Evolutionary conservation across 2,888 invertebrate genomes (phyloP), one percentile per base, ranked within the genome.

Genomic region (Lycaena phlaeas): DNA sequence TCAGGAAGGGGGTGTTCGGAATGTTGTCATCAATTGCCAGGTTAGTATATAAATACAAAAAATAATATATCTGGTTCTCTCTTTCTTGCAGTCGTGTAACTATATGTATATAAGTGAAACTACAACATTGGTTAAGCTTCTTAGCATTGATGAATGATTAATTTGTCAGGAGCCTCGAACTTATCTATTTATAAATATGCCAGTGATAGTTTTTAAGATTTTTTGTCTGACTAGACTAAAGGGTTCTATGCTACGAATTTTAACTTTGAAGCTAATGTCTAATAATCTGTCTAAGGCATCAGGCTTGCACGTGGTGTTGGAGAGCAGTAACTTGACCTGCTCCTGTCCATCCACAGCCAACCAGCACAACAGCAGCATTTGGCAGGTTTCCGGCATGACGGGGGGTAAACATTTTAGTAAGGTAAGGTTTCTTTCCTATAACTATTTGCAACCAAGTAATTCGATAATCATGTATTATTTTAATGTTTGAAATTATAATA

Each of bases 331-430:
- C 30, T 10, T 55, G 2, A 56, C 64, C 0, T 85, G 85, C 44
- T 73, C 78, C 1, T 85, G 85, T 30, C 85, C 85, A 0, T 48
- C 59, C 0, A 48, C 54, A 6, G 45, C 51, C 9, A 59, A 58
- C 27, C 58, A 60, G 27, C 68, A 81, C 48, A 76, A 64, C 56
- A 77, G 74, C 45, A 77, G 79, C 22, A 48, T 78, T 27, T 85
- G 85, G 85, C 77, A 84, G 45, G 75, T 82, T 4, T 78, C 79
- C 0, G 85, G 79, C 0, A 51, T 78, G 0, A 51, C 73, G 1
- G 75, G 82, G 0, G 85, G 84, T 0, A 78, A 73, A 47, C 75
- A 73, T 27, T 58, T 65, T 1, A 75, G 74, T 37, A 78, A 75
- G 73, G 82, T 81, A 51, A 15, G 4, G 6, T 6, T 6, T 38